Conservation (phyloP, 2,888 invertebrate species). For the Pseudococcus longispinus region DNA sequence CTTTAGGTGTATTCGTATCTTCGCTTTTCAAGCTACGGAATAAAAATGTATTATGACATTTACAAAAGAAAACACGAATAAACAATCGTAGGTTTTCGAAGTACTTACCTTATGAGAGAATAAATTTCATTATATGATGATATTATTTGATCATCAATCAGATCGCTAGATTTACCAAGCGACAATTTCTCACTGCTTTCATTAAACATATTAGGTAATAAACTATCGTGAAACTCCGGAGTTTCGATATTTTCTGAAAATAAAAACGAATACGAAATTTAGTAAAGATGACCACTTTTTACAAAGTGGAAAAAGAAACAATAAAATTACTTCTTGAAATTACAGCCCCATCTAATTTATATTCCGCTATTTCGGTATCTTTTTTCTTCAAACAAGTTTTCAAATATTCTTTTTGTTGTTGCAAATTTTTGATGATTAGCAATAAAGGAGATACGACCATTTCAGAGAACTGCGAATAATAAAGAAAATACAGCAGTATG, state of each 20-base stretch:
- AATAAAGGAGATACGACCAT: slow-evolving; percentile 8
- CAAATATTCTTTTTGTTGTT: slow-evolving; percentile 31
- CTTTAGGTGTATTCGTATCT: background rate
- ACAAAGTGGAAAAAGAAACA: background rate
- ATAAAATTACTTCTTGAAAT: background rate
- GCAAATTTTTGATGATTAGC: slow-evolving; percentile 16
- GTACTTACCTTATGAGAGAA: background rate
- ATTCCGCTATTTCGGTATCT: slow-evolving; percentile 50
- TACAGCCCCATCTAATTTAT: slow-evolving; percentile 46
- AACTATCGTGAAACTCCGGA: background rate
- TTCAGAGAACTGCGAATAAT: slow-evolving; percentile 6
- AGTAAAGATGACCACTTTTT: background rate
- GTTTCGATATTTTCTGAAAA: slow-evolving; percentile 46
- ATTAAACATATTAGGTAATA: background rate
- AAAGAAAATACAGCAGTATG: background rate
- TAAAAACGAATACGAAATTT: background rate
- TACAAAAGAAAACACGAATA: no score
- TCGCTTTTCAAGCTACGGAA: background rate
- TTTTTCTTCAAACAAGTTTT: background rate
- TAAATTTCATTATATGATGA: slow-evolving; percentile 16
- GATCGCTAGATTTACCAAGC: background rate
- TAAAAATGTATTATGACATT: background rate
- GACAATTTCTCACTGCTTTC: background rate
- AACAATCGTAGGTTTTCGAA: no score
- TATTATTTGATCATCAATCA: slow-evolving; percentile 4